phyloP scores from a whole-genome alignment of 2,113 vertebrate genomes.

The Ptyas mucosa region DNA sequence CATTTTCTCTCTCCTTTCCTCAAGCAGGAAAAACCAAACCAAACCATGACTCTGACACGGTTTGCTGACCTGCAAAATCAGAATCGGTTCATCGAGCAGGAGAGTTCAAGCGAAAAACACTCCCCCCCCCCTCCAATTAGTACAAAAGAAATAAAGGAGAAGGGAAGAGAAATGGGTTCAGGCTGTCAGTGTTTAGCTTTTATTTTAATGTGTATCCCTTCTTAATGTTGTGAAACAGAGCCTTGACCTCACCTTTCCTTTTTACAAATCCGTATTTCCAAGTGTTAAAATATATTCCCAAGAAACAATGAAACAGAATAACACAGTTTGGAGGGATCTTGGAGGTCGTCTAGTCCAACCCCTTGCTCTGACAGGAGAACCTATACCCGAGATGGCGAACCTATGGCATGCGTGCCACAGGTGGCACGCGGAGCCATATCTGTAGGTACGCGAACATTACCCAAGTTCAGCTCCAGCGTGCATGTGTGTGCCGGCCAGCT shows the following conservation, averaged over 20 bases:
- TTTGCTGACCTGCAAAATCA: constrained; percentile 37
- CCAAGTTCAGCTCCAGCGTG: too few relatives aligned
- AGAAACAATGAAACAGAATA: background rate
- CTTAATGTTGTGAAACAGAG: background rate
- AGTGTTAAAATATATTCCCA: background rate
- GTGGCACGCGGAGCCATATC: too few relatives aligned
- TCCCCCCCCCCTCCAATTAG: background rate
- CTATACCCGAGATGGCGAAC: too few relatives aligned
- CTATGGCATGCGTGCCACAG: too few relatives aligned
- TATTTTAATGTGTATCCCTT: constrained; percentile 13
- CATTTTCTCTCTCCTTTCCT: background rate
- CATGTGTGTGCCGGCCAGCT: too few relatives aligned
- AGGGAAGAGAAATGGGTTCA: background rate
- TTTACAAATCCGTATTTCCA: background rate
- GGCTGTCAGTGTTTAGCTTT: constrained; percentile 36
- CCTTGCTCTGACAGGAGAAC: too few relatives aligned
- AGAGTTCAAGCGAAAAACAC: constrained; percentile 33
- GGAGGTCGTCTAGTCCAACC: too few relatives aligned
- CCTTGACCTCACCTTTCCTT: background rate
- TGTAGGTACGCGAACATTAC: too few relatives aligned
- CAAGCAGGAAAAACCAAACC: background rate
- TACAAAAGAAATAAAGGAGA: background rate
- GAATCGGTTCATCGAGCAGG: constrained; percentile 42
- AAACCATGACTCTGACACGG: constrained; percentile 25
- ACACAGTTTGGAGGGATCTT: too few relatives aligned